Conservation (phyloP, 2,113 vertebrate genomes). For the Mus musculus region GRCm39 chr4:88186501-88187000, state of each 20-base stretch:
- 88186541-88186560: background rate
- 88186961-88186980: background rate
- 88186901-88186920: background rate
- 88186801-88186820: background rate
- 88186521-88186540: background rate
- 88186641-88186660: background rate
- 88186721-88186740: background rate
- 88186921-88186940: background rate
- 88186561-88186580: slow-evolving; percentile 29
- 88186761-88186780: background rate
- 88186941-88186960: background rate
- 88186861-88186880: background rate
- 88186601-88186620: background rate
- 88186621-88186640: background rate
- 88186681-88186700: background rate
- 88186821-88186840: background rate
- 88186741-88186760: background rate
- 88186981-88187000: background rate
- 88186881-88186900: background rate
- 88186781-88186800: background rate
- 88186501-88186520: background rate
- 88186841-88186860: background rate
- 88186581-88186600: background rate
- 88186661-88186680: background rate
- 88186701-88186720: background rate